phyloP scores from a whole-genome alignment of 2,797 vertebrate species.

The Takifugu rubripes region DNA sequence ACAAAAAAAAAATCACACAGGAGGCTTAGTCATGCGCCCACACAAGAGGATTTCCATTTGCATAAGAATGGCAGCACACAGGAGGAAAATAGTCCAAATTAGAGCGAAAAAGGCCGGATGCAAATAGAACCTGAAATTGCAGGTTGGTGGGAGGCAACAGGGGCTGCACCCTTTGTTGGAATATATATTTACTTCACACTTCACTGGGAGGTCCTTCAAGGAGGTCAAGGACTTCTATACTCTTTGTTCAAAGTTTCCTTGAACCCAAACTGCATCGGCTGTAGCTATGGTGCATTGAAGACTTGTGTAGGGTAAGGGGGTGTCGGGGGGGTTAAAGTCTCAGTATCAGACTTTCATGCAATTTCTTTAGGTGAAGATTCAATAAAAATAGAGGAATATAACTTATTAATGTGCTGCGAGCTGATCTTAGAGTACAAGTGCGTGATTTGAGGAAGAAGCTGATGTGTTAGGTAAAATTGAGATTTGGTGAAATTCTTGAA shows the following conservation, averaged over 20 bases:
- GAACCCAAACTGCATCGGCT: constrained; percentile 5
- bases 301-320: not conserved
- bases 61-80: constrained; percentile 28
- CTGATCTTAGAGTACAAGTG: too few species aligned
- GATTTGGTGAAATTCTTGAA: too few species aligned
- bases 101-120: not conserved
- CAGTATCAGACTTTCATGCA: not conserved
- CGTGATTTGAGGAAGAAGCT: too few species aligned
- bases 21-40: constrained; percentile 2
- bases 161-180: not conserved
- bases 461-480: too few species aligned
- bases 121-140: constrained; percentile 2
- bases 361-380: not conserved
- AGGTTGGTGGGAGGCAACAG: not conserved
- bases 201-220: constrained; percentile 15
- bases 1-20: constrained; percentile 8
- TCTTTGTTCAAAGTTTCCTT: not conserved
- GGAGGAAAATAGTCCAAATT: constrained; percentile 4
- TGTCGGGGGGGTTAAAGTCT: too few species aligned
- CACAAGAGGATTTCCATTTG: constrained; percentile 12
- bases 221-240: constrained; percentile 20
- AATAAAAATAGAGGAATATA: not conserved
- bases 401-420: too few species aligned
- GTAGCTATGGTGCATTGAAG: not conserved
- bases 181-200: constrained; percentile 7